These are phyloP conservation scores for Agelastica alni DNA, from an alignment of 2,888 invertebrate species.

Conservation along the genomic window DNA sequence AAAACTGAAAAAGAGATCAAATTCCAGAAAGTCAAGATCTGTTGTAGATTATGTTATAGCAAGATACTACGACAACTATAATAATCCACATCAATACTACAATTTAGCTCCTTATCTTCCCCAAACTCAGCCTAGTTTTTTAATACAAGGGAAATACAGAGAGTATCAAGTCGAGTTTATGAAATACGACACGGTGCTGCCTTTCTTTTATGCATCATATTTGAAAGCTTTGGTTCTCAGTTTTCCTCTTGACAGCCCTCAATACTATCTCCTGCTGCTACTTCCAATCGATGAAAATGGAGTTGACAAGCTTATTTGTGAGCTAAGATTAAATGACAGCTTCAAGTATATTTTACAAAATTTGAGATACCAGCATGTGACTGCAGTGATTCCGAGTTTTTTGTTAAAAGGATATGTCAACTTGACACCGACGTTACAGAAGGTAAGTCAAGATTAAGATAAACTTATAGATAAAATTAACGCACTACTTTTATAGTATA, in stretches of 20 bases:
- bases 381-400: conserved; percentile 80
- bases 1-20: conserved; percentile 11
- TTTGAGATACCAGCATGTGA: conserved; percentile 71
- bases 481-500: no score
- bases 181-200: conserved; percentile 77
- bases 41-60: conserved; percentile 53
- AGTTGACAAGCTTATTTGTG: conserved; percentile 66
- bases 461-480: no score
- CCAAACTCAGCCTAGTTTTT: conserved; percentile 47
- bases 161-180: conserved; percentile 66
- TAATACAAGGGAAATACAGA: conserved; percentile 58
- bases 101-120: conserved; percentile 38
- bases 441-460: conserved; percentile 62
- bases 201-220: conserved; percentile 73
- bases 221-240: conserved; percentile 74
- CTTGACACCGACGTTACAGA: conserved; percentile 79
- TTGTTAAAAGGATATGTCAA: conserved; percentile 78
- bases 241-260: conserved; percentile 77
- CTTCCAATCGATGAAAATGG: conserved; percentile 67
- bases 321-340: conserved; percentile 65
- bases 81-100: conserved; percentile 6
- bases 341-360: conserved; percentile 71
- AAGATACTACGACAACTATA: conserved; percentile 46
- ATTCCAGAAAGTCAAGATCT: conserved; percentile 42
- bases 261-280: conserved; percentile 76